phyloP scores from a whole-genome alignment of 2,113 vertebrate species.

The Fregata magnificens region DNA sequence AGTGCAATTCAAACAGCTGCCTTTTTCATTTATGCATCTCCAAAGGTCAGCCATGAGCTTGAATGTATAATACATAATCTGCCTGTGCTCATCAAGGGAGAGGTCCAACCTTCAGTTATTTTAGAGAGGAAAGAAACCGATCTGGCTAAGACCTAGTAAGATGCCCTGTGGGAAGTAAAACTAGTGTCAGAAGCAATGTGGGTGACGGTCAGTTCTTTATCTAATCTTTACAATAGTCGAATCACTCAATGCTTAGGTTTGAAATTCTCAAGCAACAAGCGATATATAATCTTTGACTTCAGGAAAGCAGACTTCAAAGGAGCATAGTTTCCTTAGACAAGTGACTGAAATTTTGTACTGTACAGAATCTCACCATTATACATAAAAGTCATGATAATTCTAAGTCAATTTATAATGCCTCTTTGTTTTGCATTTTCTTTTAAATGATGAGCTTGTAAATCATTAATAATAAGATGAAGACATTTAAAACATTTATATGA shows the following conservation, averaged over 20 bases:
- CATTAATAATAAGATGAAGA: constrained; percentile 35
- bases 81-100: constrained; percentile 5
- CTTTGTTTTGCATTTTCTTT: background rate
- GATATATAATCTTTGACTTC: background rate
- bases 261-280: constrained; percentile 2
- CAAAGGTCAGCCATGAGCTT: constrained; percentile 50
- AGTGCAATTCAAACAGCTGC: constrained; percentile 45
- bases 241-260: background rate
- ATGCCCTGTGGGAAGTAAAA: background rate
- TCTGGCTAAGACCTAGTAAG: background rate
- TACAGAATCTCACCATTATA: background rate
- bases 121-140: background rate
- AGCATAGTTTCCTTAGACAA: background rate
- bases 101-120: background rate
- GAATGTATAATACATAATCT: constrained; percentile 58
- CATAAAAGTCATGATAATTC: background rate
- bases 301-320: constrained; percentile 43
- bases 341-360: background rate
- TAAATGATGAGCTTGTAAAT: constrained; percentile 24
- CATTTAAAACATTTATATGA: constrained; percentile 5
- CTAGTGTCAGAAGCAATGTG: background rate
- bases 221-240: background rate
- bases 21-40: constrained; percentile 46
- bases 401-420: background rate
- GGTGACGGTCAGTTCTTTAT: background rate